Evolutionary conservation across 2,888 invertebrate genomes (phyloP).

Genomic region (Stegophylla sp.): DNA sequence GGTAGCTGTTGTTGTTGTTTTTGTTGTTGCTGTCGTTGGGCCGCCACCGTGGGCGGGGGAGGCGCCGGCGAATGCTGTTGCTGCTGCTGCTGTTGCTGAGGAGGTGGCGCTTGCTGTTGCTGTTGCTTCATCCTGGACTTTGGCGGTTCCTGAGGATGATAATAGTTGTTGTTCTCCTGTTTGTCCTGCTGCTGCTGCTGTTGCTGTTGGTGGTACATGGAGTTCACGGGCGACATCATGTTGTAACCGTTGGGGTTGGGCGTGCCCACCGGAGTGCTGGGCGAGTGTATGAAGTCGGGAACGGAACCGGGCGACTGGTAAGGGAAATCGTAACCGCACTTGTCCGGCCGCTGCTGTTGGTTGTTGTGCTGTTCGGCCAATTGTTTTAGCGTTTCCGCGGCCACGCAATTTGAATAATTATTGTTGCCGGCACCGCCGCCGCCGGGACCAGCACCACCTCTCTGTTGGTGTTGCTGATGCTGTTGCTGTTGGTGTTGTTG

Average conservation of each 20-base stretch:
- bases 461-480: not conserved
- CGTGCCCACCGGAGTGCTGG: slow-evolving; percentile 50
- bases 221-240: slow-evolving; percentile 57
- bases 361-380: slow-evolving; percentile 98
- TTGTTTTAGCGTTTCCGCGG: slow-evolving; percentile 92
- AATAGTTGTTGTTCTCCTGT: slow-evolving; percentile 50
- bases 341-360: slow-evolving; percentile 74
- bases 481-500: slow-evolving; percentile 11
- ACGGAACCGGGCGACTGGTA: slow-evolving; percentile 55
- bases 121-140: slow-evolving; percentile 46
- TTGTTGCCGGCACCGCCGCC: not conserved
- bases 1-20: slow-evolving; percentile 42
- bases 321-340: slow-evolving; percentile 63
- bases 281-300: slow-evolving; percentile 52
- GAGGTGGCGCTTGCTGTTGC: not conserved
- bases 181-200: slow-evolving; percentile 35
- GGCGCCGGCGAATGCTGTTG: not conserved
- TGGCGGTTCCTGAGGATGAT: slow-evolving; percentile 44
- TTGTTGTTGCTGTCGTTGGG: slow-evolving; percentile 32
- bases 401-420: slow-evolving; percentile 74
- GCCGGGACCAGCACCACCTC: not conserved
- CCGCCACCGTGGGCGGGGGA: not conserved
- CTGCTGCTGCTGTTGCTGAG: slow-evolving; percentile 8
- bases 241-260: slow-evolving; percentile 51
- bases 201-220: slow-evolving; percentile 51